Percentiles rank a stretch among this genome's conserved stretches.
phyloP scores from a whole-genome alignment of 2,113 vertebrate species.

The Anolis sagrei region DNA sequence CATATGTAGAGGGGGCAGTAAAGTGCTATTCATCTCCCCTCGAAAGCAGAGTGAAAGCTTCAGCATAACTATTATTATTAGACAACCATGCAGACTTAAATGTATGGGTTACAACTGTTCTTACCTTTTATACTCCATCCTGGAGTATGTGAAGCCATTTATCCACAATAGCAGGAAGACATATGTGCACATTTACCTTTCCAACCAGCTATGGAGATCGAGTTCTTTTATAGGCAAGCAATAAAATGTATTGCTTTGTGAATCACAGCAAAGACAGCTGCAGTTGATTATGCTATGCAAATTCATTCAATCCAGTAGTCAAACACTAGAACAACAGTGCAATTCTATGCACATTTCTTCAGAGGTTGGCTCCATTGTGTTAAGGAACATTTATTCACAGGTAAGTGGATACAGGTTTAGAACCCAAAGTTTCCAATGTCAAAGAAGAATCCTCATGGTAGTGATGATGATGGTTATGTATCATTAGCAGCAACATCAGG shows the following conservation, averaged over 20 bases:
- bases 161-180: constrained; percentile 11
- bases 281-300: neutral
- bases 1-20: neutral
- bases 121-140: neutral
- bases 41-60: neutral
- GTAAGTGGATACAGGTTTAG: neutral
- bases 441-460: too few relatives aligned
- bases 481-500: too few relatives aligned
- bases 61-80: accelerated
- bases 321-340: neutral
- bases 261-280: neutral
- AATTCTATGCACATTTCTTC: neutral
- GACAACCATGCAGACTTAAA: neutral
- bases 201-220: constrained; percentile 13
- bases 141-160: neutral
- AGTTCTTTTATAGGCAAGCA: constrained; percentile 29
- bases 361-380: neutral
- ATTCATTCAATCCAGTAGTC: neutral
- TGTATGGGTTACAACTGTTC: neutral
- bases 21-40: neutral
- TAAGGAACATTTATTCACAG: neutral
- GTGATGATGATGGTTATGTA: too few relatives aligned
- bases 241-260: neutral
- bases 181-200: neutral
- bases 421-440: too few relatives aligned